These are phyloP conservation scores for Forbesichthys papilliferus DNA, from an alignment of 2,113 vertebrate species.

Conservation along the genomic window DNA sequence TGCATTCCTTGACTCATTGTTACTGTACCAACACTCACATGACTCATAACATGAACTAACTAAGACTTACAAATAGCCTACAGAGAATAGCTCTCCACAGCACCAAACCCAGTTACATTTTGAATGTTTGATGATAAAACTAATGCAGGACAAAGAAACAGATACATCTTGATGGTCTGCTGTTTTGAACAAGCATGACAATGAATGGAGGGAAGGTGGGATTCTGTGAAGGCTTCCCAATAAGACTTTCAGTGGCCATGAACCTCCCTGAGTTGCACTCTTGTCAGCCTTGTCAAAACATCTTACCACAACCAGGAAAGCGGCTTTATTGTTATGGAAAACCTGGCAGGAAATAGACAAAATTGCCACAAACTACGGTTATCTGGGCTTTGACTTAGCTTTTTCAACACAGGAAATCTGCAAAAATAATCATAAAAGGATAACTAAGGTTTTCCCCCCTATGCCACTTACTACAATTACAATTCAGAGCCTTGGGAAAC, in stretches of 20 bases:
- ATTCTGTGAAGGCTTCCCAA: slow-evolving; percentile 14
- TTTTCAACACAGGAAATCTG: slow-evolving; percentile 38
- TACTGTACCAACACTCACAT: background rate
- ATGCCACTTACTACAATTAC: slow-evolving; percentile 8
- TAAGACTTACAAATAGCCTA: background rate
- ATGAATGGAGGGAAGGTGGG: background rate
- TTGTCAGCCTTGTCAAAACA: background rate
- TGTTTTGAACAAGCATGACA: slow-evolving; percentile 2
- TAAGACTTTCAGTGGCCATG: slow-evolving; percentile 37
- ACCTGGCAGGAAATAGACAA: background rate
- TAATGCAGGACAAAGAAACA: background rate
- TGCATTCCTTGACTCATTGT: background rate
- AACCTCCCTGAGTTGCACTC: slow-evolving; percentile 2
- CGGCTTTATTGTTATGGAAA: slow-evolving; percentile 1
- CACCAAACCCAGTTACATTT: too few relatives aligned
- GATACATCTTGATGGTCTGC: background rate
- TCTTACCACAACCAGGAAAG: slow-evolving; percentile 16
- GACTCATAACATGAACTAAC: background rate
- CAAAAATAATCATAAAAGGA: slow-evolving; percentile 22
- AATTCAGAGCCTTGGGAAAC: background rate
- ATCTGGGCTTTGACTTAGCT: background rate
- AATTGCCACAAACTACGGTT: slow-evolving; percentile 6
- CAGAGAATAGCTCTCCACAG: background rate
- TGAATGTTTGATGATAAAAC: too few relatives aligned
- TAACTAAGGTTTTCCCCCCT: background rate